phyloP scores from a whole-genome alignment of 2,113 vertebrate genomes.

The Haplotaxodon microlepis region DNA sequence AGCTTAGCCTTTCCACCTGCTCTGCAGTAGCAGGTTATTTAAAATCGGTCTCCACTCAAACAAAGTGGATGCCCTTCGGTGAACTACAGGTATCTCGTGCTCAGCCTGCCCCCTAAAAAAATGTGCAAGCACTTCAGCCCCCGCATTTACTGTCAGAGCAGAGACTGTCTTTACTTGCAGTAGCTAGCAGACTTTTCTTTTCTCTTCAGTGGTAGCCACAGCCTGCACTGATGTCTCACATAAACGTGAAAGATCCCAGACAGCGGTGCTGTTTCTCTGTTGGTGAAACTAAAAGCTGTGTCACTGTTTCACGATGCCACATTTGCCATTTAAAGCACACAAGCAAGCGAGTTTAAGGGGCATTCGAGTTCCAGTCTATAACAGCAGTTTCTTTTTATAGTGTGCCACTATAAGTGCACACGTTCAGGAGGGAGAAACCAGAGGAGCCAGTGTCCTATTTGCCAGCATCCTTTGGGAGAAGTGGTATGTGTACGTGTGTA shows the following conservation, averaged over 20 bases:
- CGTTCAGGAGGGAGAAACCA: conserved; percentile 51
- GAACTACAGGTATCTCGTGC: background rate
- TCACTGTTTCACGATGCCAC: conserved; percentile 29
- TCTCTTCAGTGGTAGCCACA: background rate
- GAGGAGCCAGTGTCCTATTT: conserved; percentile 70
- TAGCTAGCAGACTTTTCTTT: background rate
- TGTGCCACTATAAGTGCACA: conserved; percentile 50
- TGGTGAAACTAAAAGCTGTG: background rate
- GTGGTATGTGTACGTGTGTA: background rate
- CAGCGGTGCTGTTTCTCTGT: background rate
- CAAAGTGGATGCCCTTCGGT: background rate
- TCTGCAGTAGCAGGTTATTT: background rate
- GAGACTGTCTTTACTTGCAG: background rate
- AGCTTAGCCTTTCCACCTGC: background rate
- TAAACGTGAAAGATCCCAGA: background rate
- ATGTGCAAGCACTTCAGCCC: background rate
- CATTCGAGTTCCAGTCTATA: conserved; percentile 50
- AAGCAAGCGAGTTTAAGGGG: conserved; percentile 28
- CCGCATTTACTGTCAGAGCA: background rate
- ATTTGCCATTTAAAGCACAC: conserved; percentile 10
- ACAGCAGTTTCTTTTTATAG: conserved; percentile 73
- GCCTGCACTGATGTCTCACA: background rate
- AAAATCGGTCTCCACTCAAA: background rate
- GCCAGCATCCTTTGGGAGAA: conserved; percentile 52
- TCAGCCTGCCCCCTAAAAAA: background rate